Evolutionary conservation across 2,113 vertebrate genomes (phyloP).

Genomic region (Orthochromis indermauri): DNA sequence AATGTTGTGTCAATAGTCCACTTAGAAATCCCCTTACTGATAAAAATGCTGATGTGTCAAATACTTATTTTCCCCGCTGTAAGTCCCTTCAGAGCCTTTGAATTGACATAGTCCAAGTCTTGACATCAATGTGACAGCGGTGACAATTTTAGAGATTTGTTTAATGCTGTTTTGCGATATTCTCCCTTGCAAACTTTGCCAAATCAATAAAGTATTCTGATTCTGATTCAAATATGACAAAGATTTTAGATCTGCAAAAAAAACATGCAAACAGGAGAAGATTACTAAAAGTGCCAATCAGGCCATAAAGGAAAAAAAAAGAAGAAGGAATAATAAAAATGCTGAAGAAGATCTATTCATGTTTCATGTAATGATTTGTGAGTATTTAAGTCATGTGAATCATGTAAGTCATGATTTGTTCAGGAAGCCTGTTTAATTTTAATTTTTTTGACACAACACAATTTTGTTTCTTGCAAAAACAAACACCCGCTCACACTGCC

Average conservation of each 20-base stretch:
- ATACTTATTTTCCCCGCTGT: too few relatives aligned
- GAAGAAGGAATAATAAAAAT: not conserved
- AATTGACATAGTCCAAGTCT: not conserved
- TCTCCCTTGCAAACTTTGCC: not conserved
- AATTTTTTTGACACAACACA: not conserved
- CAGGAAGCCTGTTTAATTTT: not conserved
- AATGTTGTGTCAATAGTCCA: too few relatives aligned
- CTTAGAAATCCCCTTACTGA: too few relatives aligned
- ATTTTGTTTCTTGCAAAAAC: not conserved
- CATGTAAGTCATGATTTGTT: not conserved
- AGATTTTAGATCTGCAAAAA: not conserved
- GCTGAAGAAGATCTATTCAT: not conserved
- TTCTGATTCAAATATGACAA: not conserved
- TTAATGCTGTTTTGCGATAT: not conserved
- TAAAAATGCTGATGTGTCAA: too few relatives aligned
- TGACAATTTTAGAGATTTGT: not conserved
- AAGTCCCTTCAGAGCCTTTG: not conserved
- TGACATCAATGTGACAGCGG: not conserved
- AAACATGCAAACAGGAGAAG: not conserved
- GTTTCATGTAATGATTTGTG: not conserved
- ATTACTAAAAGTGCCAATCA: not conserved
- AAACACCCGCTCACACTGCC: not conserved
- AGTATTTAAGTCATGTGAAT: not conserved
- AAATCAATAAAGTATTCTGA: not conserved
- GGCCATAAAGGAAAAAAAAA: not conserved